A percentile compares a stretch with the other conserved stretches of the same genome.
Evolutionary conservation across 2,888 invertebrate species (phyloP).

Genomic region (Caenorhabditis sp.): DNA sequence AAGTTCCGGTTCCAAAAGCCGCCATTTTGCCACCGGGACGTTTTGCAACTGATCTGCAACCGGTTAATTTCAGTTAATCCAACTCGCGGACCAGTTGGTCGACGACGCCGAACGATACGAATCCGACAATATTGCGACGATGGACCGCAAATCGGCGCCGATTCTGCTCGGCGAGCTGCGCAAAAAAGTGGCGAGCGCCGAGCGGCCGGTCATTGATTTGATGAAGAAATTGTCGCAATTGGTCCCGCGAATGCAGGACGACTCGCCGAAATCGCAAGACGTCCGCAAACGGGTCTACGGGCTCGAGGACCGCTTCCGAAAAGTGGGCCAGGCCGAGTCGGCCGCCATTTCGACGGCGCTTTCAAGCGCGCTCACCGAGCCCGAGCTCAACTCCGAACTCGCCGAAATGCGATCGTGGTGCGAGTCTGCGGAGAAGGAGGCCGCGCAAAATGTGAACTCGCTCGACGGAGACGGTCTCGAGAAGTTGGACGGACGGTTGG

Average conservation of each 20-base stretch:
- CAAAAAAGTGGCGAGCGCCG: slow-evolving; percentile 42
- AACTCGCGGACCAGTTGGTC: slow-evolving; percentile 29
- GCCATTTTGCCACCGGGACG: no score
- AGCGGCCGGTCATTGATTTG: slow-evolving; percentile 60
- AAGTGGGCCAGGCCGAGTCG: slow-evolving; percentile 28
- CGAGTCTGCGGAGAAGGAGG: slow-evolving; percentile 50
- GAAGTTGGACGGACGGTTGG: slow-evolving; percentile 25
- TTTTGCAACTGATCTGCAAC: no score
- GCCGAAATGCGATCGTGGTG: slow-evolving; percentile 56
- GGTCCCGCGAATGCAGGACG: slow-evolving; percentile 63
- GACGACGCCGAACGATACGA: slow-evolving; percentile 55
- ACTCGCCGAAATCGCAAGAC: slow-evolving; percentile 42
- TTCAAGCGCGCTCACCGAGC: slow-evolving; percentile 46
- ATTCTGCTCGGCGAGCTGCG: slow-evolving; percentile 47
- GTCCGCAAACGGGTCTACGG: slow-evolving; percentile 53
- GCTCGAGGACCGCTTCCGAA: slow-evolving; percentile 55
- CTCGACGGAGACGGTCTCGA: slow-evolving; percentile 56
- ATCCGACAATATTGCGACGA: slow-evolving; percentile 26
- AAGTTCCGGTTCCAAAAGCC: no score
- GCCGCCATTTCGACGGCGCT: slow-evolving; percentile 35
- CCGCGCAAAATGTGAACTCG: slow-evolving; percentile 46
- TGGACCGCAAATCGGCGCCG: slow-evolving; percentile 48
- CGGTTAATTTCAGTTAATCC: slow-evolving; percentile 24
- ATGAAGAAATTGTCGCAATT: slow-evolving; percentile 60
- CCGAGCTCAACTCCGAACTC: slow-evolving; percentile 43